phyloP scores from a whole-genome alignment of 2,888 invertebrate genomes.

The Artemia sp. region DNA sequence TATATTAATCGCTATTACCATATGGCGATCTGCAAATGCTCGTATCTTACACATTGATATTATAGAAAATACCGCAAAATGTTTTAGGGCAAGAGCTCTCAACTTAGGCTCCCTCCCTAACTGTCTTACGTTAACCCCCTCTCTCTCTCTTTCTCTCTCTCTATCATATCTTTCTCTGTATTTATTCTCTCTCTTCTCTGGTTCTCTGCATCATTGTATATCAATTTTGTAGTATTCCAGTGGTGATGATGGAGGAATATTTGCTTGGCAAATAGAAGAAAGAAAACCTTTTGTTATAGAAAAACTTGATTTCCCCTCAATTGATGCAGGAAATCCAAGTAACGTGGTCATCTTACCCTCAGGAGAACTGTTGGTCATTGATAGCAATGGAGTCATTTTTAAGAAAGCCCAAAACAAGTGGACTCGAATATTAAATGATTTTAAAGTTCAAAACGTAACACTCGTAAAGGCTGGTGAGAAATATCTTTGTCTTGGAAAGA shows the following conservation, averaged over 20 bases:
- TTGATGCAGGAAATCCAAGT: background rate
- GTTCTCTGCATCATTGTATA: too few relatives aligned
- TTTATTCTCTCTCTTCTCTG: too few relatives aligned
- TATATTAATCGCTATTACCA: too few relatives aligned
- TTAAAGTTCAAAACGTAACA: background rate
- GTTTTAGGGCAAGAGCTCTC: too few relatives aligned
- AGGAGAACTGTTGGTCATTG: background rate
- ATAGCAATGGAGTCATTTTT: background rate
- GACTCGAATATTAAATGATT: background rate
- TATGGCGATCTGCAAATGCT: too few relatives aligned
- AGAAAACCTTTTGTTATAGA: background rate
- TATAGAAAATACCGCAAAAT: too few relatives aligned
- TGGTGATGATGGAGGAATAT: background rate
- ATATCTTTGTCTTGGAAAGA: background rate
- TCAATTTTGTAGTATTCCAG: background rate
- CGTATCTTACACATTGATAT: too few relatives aligned
- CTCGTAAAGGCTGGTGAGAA: constrained; percentile 2
- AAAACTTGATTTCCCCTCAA: background rate
- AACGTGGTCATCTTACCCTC: background rate
- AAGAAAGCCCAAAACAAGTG: background rate
- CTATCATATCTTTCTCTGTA: too few relatives aligned
- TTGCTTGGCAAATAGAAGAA: background rate
- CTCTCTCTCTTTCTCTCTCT: too few relatives aligned
- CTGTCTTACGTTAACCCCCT: too few relatives aligned
- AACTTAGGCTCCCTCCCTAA: too few relatives aligned